Evolutionary conservation across 1,140 invertebrate genomes (phyloP).

Genomic region (Galleria mellonella): DNA sequence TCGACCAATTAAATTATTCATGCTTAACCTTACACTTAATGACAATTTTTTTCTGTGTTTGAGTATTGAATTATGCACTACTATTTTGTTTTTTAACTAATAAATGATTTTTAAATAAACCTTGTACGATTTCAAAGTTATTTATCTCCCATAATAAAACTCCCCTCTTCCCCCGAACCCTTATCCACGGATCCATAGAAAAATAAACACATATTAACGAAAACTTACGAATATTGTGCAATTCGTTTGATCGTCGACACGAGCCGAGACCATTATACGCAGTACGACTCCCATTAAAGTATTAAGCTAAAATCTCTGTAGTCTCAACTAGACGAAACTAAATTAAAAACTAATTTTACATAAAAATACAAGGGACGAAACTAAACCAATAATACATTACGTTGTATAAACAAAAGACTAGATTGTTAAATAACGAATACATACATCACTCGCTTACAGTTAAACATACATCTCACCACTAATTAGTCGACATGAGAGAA

Average conservation of each 20-base stretch:
- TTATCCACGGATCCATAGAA: too few species aligned
- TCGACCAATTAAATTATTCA: too few species aligned
- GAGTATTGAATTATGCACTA: too few species aligned
- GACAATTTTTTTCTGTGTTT: too few species aligned
- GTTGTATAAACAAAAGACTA: slow-evolving; percentile 47
- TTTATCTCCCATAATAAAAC: too few species aligned
- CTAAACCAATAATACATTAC: slow-evolving; percentile 18
- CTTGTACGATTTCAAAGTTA: too few species aligned
- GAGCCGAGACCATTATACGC: too few species aligned
- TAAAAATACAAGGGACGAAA: slow-evolving; percentile 5
- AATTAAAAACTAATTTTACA: slow-evolving; percentile 2
- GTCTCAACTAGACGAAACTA: slow-evolving; percentile 4
- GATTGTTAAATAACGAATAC: slow-evolving; percentile 41
- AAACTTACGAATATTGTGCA: slow-evolving; percentile 2
- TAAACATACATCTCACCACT: slow-evolving; percentile 29
- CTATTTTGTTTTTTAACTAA: too few species aligned
- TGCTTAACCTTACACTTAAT: too few species aligned
- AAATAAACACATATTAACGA: slow-evolving; percentile 15
- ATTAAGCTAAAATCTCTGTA: slow-evolving; percentile 12
- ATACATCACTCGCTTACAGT: slow-evolving; percentile 21
- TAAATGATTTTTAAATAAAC: too few species aligned
- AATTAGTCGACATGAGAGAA: slow-evolving; percentile 26
- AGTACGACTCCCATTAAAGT: neutral
- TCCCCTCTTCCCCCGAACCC: too few species aligned
- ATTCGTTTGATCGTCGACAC: neutral